Evolutionary conservation across 2,113 vertebrate genomes (phyloP), one percentile per base, ranked within the genome.

Genomic region (Labeo catla): DNA sequence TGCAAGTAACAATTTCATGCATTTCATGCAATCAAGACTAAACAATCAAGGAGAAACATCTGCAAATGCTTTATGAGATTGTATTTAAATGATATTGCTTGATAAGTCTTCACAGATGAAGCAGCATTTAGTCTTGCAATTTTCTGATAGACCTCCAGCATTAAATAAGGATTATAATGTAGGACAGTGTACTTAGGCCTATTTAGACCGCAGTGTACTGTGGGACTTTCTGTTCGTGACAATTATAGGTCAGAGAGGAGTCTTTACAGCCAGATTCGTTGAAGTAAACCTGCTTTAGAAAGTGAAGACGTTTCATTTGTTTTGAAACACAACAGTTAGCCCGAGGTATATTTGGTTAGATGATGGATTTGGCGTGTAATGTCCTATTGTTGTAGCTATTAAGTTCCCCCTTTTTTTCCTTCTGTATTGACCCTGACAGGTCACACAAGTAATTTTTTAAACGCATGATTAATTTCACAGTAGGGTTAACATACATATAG

Each of bases 381-480:
- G 84, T 80, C 50, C 93, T 94, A 92, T 92, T 93, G 91, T 89
- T 93, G 94, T 93, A 93, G 89, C 93, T 92, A 91, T 94, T 94
- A 89, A 93, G 94, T 94, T 92, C 92, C 34, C 34, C 39, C 92
- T 91, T 76, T 93, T 92, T 87, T 89, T 92, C 80, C 78, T 59
- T 66, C 83, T 84, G 80, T 78, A 86, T 86, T 91, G 94, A 95
- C 91, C 89, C 88, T 61, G 66, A 74, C 86, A 93, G 93, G 94
- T 94, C 94, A 93, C 92, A 84, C 89, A 90, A 91, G 93, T 93
- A 92, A 92, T 94, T 94, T 93, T 94, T 93, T 93, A 90, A 94
- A 93, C 92, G 94, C 93, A 90, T 93, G 94, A 94, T 95, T 94
- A 94, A 94, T 94, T 95, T 94, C 95, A 93, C 94, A 93, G 93